Evolutionary conservation across 2,113 vertebrate genomes (phyloP).

Genomic region (Cottus gobio): DNA sequence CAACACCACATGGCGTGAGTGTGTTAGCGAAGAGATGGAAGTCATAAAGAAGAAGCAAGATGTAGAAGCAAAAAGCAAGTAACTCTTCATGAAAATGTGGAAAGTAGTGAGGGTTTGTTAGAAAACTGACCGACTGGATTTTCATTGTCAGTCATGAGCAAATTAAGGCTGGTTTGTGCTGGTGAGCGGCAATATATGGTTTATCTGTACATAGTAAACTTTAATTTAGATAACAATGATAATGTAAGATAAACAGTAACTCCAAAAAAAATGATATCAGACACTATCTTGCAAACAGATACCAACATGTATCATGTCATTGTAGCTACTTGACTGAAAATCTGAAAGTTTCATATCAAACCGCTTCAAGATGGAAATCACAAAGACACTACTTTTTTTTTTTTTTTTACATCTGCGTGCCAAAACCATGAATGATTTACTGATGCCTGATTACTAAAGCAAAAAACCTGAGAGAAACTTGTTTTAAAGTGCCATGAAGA

Average conservation of each 20-base stretch:
- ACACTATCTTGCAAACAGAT: conserved; percentile 52
- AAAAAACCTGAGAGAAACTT: conserved; percentile 36
- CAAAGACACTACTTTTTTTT: conserved; percentile 19
- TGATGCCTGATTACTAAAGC: conserved; percentile 69
- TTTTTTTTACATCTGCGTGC: conserved; percentile 43
- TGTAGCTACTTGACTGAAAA: conserved; percentile 41
- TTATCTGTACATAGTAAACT: conserved; percentile 74
- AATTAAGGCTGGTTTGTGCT: conserved; percentile 31
- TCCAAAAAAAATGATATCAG: conserved; percentile 32
- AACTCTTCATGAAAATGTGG: conserved; percentile 3
- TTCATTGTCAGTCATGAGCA: conserved; percentile 9
- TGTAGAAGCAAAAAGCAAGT: conserved; percentile 22
- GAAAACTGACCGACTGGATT: conserved; percentile 34
- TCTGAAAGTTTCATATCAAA: conserved; percentile 29
- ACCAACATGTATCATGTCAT: conserved; percentile 39
- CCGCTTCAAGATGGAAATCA: conserved; percentile 38
- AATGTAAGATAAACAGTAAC: conserved; percentile 54
- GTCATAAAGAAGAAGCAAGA: conserved; percentile 40
- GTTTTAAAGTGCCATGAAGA: conserved; percentile 77
- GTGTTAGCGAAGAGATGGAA: conserved; percentile 31
- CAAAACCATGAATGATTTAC: conserved; percentile 59
- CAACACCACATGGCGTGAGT: conserved; percentile 49
- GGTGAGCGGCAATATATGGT: conserved; percentile 62
- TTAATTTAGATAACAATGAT: conserved; percentile 60
- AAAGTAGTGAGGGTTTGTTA: conserved; percentile 23